Evolutionary conservation across 1,140 invertebrate genomes (phyloP).

Genomic region (Metopolophium dirhodum): DNA sequence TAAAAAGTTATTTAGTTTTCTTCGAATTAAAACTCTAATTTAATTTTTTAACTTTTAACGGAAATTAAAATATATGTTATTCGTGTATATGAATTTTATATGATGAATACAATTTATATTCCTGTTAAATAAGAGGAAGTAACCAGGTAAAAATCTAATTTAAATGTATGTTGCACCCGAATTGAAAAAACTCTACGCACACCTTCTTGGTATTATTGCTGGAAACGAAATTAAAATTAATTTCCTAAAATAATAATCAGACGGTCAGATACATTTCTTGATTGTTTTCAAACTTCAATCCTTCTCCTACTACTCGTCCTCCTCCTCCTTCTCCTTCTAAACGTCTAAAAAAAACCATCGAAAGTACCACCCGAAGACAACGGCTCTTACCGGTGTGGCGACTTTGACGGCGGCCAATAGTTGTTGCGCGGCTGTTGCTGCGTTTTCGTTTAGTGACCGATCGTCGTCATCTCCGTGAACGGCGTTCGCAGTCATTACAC

Average conservation of each 20-base stretch:
- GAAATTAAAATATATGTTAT: background rate
- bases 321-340: background rate
- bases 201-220: background rate
- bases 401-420: constrained; percentile 32
- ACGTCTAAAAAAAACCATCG: background rate
- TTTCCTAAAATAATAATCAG: background rate
- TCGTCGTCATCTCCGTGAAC: constrained; percentile 14
- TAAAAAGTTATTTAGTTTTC: background rate
- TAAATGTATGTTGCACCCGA: background rate
- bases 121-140: background rate
- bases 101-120: background rate
- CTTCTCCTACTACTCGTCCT: too few relatives aligned
- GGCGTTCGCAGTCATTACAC: constrained; percentile 41
- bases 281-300: background rate
- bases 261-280: background rate
- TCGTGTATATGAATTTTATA: background rate
- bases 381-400: constrained; percentile 29
- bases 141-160: background rate
- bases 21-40: background rate
- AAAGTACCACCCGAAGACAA: background rate
- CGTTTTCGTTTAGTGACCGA: constrained; percentile 15
- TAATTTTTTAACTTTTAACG: background rate
- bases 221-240: background rate
- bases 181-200: background rate
- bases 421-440: background rate